phyloP scores from a whole-genome alignment of 2,797 vertebrate species.

The Poliocrania exsul region DNA sequence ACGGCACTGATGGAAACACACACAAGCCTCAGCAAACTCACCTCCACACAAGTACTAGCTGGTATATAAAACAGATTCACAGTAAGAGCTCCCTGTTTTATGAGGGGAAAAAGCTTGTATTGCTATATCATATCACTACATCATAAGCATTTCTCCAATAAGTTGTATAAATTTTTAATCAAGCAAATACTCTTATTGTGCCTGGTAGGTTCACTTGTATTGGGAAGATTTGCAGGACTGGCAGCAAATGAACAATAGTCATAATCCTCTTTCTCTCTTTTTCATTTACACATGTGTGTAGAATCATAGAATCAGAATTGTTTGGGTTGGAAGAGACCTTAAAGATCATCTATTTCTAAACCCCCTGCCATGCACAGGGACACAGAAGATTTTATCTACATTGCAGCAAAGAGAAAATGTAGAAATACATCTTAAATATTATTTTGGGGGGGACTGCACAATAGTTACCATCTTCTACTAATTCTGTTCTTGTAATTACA shows the following conservation, averaged over 20 bases:
- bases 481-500: background rate
- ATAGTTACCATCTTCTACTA: background rate
- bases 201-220: background rate
- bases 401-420: background rate
- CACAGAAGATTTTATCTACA: background rate
- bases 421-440: background rate
- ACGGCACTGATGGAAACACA: background rate
- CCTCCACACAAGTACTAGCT: background rate
- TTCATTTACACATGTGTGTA: fast-evolving
- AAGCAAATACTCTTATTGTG: conserved; percentile 31
- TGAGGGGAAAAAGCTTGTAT: background rate
- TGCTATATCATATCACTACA: background rate
- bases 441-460: background rate
- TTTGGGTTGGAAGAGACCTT: background rate
- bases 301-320: background rate
- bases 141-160: conserved; percentile 8
- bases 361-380: background rate
- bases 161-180: conserved; percentile 43
- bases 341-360: background rate
- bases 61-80: background rate
- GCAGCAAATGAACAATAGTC: background rate
- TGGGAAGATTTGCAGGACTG: background rate
- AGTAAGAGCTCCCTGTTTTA: background rate
- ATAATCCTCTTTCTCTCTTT: background rate
- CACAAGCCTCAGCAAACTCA: background rate